Base-by-base conservation (phyloP, 2,888 invertebrate species). In the Dichetophora obliterata region DNA sequence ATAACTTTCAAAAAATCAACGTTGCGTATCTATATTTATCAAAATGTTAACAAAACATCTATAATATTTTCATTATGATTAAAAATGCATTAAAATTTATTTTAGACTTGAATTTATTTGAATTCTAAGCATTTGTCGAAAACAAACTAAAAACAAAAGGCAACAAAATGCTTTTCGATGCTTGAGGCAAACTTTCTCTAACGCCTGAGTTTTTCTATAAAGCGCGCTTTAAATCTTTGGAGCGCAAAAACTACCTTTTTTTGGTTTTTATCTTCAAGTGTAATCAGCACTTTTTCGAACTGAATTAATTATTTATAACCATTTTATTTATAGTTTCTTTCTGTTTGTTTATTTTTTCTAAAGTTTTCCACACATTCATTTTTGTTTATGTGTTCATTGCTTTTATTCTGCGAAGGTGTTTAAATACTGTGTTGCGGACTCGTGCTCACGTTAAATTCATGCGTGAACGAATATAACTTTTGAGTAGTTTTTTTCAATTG, bases 221-320 rank as follows among this genome's bases (percentile, higher is more conserved):
- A 68, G 24, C 16, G 68, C 68, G 37, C 43, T 48, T 19, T 27
- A 68, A 68, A 24, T 48, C 50, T 48, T 68, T 68, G 50, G 27
- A n/a, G 50, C 68, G 68, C 22, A 24, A 24, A 50, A 24, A 31
- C 31, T 31, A 63, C n/a, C 31, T 31, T 66, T 59, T 63, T n/a
- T 34, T 59, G 24, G 27, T 59, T 59, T 59, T 59, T 24, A 27
- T 9, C 27, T 37, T 31, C 34, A 27, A 31, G 43, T 68, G 16
- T 68, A 68, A 68, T 68, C 48, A 48, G 16, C 68, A 19, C 50
- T 68, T 50, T 34, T 68, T 68, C 27, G 24, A 22, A 68, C 50
- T 68, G 24, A 68, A 68, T 68, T 50, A 68, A 16, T 37, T 37
- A 50, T 50, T 68, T 24, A 48, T 48, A 6, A 27, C 3, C 5